Evolutionary conservation across 92 coral and sea anemone species (phyloP).

Genomic region (Ricordea florida): DNA sequence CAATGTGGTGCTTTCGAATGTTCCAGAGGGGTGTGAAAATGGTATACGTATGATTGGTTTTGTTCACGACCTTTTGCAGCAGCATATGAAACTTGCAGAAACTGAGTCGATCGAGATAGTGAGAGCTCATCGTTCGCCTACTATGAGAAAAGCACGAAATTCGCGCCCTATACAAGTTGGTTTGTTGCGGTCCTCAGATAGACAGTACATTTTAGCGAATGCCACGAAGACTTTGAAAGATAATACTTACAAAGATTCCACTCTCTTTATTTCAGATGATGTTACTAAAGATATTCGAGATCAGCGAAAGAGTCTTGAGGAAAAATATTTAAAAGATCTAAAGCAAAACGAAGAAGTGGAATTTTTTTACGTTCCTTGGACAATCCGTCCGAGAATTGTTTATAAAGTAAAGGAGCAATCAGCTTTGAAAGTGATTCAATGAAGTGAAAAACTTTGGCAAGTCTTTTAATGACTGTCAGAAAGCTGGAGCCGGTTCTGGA

Average conservation of each 20-base stretch:
- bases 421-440: neutral
- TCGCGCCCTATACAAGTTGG: neutral
- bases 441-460: neutral
- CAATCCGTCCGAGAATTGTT: slow-evolving; percentile 1
- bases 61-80: neutral
- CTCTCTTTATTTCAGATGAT: slow-evolving; percentile 2
- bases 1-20: slow-evolving; percentile 13
- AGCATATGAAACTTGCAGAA: neutral
- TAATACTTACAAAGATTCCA: neutral
- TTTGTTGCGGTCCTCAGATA: slow-evolving; percentile 2
- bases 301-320: neutral
- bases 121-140: slow-evolving; percentile 14
- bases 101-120: neutral
- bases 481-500: slow-evolving; percentile 27
- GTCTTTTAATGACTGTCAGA: neutral
- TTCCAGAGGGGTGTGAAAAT: slow-evolving; percentile 1
- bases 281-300: neutral
- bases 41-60: neutral
- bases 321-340: neutral
- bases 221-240: neutral
- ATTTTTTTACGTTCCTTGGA: neutral
- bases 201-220: slow-evolving; percentile 14
- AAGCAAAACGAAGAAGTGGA: slow-evolving; percentile 1
- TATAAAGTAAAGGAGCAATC: neutral
- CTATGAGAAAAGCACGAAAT: neutral